Conservation (phyloP, 2,888 invertebrate species). For the Ochlodes sylvanus region DNA sequence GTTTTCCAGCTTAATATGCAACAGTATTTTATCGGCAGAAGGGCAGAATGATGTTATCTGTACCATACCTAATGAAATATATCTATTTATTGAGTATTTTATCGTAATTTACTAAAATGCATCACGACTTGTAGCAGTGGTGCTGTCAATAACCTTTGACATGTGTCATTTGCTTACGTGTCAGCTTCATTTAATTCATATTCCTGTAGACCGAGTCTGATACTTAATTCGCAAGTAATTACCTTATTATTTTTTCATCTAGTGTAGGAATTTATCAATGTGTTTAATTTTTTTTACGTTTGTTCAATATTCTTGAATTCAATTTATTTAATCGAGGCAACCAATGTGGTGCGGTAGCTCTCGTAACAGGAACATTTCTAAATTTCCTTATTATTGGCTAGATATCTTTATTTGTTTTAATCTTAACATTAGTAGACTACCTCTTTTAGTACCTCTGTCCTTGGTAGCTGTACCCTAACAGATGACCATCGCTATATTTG, state of each 20-base stretch:
- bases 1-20: not conserved
- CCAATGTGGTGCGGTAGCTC: not conserved
- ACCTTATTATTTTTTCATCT: constrained; percentile 24
- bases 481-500: no score
- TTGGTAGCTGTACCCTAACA: no score
- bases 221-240: constrained; percentile 24
- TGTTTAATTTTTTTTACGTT: not conserved
- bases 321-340: not conserved
- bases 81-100: not conserved
- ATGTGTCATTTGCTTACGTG: constrained; percentile 85
- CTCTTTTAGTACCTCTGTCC: not conserved
- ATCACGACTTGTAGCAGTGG: not conserved
- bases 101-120: not conserved
- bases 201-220: constrained; percentile 41
- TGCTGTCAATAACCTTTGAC: constrained; percentile 84
- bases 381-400: not conserved
- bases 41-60: not conserved
- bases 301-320: not conserved
- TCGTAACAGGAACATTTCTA: not conserved
- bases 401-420: not conserved
- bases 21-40: not conserved
- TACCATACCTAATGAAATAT: not conserved
- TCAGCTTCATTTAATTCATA: constrained; percentile 53
- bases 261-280: constrained; percentile 9
- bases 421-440: not conserved